A percentile compares a stretch with the other conserved stretches of the same genome.
Conservation (phyloP, 2,888 invertebrate species). For the Drosophila ustulata region DNA sequence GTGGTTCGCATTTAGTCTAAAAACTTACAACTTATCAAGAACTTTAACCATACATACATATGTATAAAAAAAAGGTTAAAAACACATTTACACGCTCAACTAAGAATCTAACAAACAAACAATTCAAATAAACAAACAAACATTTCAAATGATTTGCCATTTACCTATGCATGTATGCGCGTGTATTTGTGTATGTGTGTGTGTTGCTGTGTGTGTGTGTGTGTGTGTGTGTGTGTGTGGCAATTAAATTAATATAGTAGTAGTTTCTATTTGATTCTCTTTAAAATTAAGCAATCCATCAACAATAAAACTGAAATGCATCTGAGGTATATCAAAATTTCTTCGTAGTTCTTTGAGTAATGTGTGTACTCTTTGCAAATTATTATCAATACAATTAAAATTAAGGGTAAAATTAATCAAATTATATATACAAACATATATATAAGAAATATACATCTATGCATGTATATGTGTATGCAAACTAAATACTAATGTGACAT, state of each 20-base stretch:
- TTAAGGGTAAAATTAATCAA: constrained; percentile 43
- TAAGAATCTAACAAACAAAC: constrained; percentile 19
- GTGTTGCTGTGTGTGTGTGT: constrained; percentile 1
- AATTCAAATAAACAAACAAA: constrained; percentile 34
- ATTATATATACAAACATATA: constrained; percentile 27
- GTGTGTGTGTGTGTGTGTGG: constrained; percentile 29
- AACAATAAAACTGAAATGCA: constrained; percentile 85
- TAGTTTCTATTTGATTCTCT: constrained; percentile 40
- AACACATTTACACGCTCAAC: constrained; percentile 39
- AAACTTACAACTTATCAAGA: constrained; percentile 54
- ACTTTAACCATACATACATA: constrained; percentile 61
- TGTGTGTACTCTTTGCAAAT: constrained; percentile 66
- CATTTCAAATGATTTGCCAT: constrained; percentile 28
- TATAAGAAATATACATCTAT: constrained; percentile 7
- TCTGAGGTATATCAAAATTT: constrained; percentile 85
- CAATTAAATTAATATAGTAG: constrained; percentile 45
- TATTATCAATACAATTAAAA: constrained; percentile 47
- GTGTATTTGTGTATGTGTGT: constrained; percentile 12
- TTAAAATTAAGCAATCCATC: constrained; percentile 79
- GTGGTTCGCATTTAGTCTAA: constrained; percentile 74
- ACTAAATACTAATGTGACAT: constrained; percentile 75
- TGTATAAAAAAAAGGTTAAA: constrained; percentile 29
- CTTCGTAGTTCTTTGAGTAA: constrained; percentile 82
- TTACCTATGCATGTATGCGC: constrained; percentile 10
- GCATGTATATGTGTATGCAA: constrained; percentile 34